A percentile compares a stretch with the other conserved stretches of the same genome.
phyloP scores from a whole-genome alignment of 1,140 invertebrate genomes.

The Cepaea nemoralis region DNA sequence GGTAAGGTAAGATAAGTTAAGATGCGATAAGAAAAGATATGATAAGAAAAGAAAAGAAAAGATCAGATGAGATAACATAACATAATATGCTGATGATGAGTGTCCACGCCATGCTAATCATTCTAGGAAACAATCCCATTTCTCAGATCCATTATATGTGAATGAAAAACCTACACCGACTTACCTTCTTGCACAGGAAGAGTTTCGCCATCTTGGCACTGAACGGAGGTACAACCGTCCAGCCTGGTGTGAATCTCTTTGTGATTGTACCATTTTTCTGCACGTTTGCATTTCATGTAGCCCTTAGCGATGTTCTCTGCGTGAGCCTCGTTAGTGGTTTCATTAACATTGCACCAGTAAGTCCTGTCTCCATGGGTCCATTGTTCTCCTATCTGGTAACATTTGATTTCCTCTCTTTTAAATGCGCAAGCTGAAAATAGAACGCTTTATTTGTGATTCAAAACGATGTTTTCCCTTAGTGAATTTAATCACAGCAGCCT shows the following conservation, averaged over 20 bases:
- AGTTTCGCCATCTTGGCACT: slow-evolving; percentile 3
- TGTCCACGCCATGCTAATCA: too few species aligned
- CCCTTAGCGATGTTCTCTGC: background rate
- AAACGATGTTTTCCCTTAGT: too few species aligned
- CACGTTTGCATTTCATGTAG: background rate
- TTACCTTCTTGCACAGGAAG: background rate
- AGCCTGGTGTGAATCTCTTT: background rate
- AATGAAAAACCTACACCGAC: background rate
- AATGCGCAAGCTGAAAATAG: background rate
- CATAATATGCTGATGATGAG: too few species aligned
- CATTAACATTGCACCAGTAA: background rate
- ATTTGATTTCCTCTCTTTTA: background rate
- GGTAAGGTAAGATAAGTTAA: too few species aligned
- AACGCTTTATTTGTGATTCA: too few species aligned
- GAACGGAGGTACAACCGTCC: background rate
- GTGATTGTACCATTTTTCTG: background rate
- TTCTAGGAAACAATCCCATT: too few species aligned
- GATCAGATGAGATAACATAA: too few species aligned
- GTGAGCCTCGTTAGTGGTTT: background rate
- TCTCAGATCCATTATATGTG: too few species aligned
- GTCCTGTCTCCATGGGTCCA: background rate
- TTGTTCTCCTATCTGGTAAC: background rate
- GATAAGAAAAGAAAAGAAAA: too few species aligned
- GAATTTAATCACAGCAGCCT: too few species aligned
- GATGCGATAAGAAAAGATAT: too few species aligned